Evolutionary conservation across 1,140 invertebrate genomes (phyloP), one percentile per base, ranked within the genome.

Genomic region (Tetragonula clypearis): DNA sequence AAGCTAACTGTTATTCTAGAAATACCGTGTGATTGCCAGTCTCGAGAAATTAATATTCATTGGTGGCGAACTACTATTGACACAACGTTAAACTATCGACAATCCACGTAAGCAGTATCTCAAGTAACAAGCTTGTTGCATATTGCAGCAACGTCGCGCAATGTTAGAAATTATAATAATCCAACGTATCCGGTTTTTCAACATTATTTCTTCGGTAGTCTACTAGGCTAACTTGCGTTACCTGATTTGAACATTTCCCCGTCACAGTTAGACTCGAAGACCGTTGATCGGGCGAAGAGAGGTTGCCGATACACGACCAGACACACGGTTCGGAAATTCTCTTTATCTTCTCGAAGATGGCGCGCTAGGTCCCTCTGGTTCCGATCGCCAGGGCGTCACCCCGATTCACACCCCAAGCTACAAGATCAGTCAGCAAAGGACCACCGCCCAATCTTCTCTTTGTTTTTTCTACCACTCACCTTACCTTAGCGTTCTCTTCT

Each of bases 331-430:
- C 30, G 87, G 56, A 58, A 86, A 90, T 90, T 90, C 85, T 86
- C 85, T 82, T 86, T 85, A 88, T 91, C 86, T 65, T 58, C 88
- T 60, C 88, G 86, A 90, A 95, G 93, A 94, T 95, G 94, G 93
- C 94, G 93, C 93, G 82, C 87, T 89, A 88, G 90, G 94, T 94
- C 91, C 88, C 92, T 92, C 86, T 91, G 89, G 89, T 76, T 35
- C 90, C 75, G 86, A 90, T 87, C 82, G 74, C 53, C 86, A 86
- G 90, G 92, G 88, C 90, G 86, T 92, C 87, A 89, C 86, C 87
- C 89, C 55, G 65, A 60, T 73, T 79, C 84, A 88, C 79, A 88
- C 79, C 76, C 87, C 74, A 58, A 75, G 69, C 68, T 21, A 11
- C 82, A 75, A 80, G 74, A 82, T 86, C 65, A 87, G 89, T 86